Base-by-base conservation (phyloP, 2,888 invertebrate species). In the Cinara cedri region DNA sequence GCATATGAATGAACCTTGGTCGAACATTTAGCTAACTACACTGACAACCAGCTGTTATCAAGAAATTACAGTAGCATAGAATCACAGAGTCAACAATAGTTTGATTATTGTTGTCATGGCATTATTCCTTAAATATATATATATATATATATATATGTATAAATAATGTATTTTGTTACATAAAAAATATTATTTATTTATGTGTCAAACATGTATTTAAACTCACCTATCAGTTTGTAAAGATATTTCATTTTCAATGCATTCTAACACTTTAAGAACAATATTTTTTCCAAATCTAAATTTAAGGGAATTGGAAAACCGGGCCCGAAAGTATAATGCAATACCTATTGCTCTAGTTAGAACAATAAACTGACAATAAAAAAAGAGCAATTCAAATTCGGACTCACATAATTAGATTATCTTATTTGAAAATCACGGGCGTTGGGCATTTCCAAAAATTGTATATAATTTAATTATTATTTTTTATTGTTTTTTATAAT, bases 31-130 rank as follows among this genome's bases (percentile, higher is more conserved):
- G 57, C 24, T 83, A 57, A 82, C 82, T 46, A 13, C 46, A 21
- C 82, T 82, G 6, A 83, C 83, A 51, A 34, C 68, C 78, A 34
- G 57, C 66, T 16, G 55, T 68, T 16, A 75, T 66, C 26, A 78
- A 55, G 46, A 75, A 82, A 57, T 55, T 14, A 70, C 70, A 49
- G 66, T 78, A 16, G 70, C 78, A 55, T 78, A 70, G n/a, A 78
- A 78, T 42, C 70, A 42, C 11, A 78, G 46, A 14, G 44, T 68
- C 21, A 54, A 55, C 9, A 78, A 70, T 19, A 78, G n/a, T 42
- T 65, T 54, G 10, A 70, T 71, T 3, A 78, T 78, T 21, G 78
- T 14, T 13, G 55, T 19, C 9, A 78, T 44, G n/a, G 44, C 51
- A 46, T 70, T 26, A 44, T 78, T 78, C 19, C 60, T 78, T 8